Percentiles rank a stretch among this genome's conserved stretches.
Evolutionary conservation across 1,140 invertebrate species (phyloP).

Genomic region (Delia radicum): DNA sequence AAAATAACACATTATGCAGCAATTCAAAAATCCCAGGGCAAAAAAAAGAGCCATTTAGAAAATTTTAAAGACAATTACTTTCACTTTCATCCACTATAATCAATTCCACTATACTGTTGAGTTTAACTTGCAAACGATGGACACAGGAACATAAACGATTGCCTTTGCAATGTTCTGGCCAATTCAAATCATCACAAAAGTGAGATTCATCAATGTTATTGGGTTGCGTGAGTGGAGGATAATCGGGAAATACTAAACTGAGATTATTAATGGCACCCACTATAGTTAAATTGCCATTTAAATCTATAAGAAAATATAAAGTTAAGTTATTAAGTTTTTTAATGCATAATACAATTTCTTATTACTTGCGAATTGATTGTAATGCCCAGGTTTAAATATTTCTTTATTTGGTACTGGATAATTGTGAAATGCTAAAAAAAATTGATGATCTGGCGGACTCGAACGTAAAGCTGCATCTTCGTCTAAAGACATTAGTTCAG

Average conservation of each 20-base stretch:
- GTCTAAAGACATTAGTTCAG: conserved; percentile 12
- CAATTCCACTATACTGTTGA: conserved; percentile 41
- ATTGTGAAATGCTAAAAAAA: conserved; percentile 28
- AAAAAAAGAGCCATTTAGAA: background rate
- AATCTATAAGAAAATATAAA: background rate
- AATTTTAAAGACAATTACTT: conserved; percentile 40
- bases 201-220: conserved; percentile 54
- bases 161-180: conserved; percentile 29
- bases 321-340: background rate
- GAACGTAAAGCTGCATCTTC: conserved; percentile 15
- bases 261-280: conserved; percentile 60
- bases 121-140: conserved; percentile 28
- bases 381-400: conserved; percentile 22
- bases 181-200: conserved; percentile 35
- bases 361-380: conserved; percentile 28
- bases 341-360: no score
- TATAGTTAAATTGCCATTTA: conserved; percentile 28
- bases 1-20: background rate
- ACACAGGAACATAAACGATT: conserved; percentile 31
- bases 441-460: conserved; percentile 24
- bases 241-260: conserved; percentile 63
- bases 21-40: no score
- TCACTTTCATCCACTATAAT: conserved; percentile 50
- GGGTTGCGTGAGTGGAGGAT: conserved; percentile 61
- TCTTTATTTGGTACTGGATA: conserved; percentile 26